These are phyloP conservation scores for Ochotona curzoniae DNA, from an alignment of 2,113 vertebrate species.

Conservation along the genomic window DNA sequence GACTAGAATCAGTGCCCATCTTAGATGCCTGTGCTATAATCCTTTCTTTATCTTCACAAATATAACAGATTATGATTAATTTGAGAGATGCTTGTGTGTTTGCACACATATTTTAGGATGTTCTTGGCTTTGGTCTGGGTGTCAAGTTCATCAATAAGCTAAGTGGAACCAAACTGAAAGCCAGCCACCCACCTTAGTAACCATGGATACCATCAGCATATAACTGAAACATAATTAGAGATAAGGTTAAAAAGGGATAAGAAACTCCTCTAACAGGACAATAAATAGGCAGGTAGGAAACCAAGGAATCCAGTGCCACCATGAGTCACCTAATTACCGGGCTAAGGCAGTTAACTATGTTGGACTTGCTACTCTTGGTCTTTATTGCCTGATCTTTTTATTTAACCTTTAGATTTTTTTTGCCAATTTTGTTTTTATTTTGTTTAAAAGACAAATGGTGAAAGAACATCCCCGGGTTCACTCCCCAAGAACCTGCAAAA, in stretches of 20 bases:
- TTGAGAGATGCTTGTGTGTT: not conserved
- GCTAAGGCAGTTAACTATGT: not conserved
- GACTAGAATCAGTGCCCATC: too few relatives aligned
- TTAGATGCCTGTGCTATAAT: not conserved
- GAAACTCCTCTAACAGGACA: not conserved
- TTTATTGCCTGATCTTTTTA: conserved; percentile 18
- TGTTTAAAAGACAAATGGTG: too few relatives aligned
- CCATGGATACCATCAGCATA: not conserved
- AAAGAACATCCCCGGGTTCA: too few relatives aligned
- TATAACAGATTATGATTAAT: conserved; percentile 31
- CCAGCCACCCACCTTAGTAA: not conserved
- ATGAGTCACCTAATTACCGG: not conserved
- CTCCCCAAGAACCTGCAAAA: too few relatives aligned
- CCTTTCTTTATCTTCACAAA: not conserved
- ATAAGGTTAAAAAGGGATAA: not conserved
- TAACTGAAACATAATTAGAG: not conserved
- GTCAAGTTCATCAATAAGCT: conserved; percentile 51
- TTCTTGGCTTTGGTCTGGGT: conserved; percentile 40
- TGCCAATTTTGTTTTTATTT: too few relatives aligned
- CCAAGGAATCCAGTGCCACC: not conserved
- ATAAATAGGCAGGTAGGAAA: not conserved
- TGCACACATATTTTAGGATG: not conserved
- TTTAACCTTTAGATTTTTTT: too few relatives aligned
- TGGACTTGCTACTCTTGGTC: not conserved
- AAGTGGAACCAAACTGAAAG: conserved; percentile 43